Percentiles rank a stretch among this genome's conserved stretches.
Conservation (phyloP, 2,797 vertebrate genomes). For the Schizothorax lantsangensis region DNA sequence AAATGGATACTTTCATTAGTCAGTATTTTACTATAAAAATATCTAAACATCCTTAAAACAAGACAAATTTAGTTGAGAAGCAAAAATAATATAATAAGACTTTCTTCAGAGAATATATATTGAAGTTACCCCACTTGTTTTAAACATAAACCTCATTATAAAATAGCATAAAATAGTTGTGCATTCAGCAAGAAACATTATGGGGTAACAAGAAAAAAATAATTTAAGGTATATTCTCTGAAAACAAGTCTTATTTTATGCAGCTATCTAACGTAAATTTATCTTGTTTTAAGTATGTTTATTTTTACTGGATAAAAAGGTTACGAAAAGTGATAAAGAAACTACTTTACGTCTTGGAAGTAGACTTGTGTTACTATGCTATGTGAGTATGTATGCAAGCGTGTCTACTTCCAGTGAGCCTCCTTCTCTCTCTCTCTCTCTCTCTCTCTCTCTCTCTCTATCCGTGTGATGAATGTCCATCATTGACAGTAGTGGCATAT, state of each 20-base stretch:
- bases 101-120: background rate
- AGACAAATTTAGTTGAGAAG: background rate
- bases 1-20: background rate
- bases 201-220: background rate
- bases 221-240: background rate
- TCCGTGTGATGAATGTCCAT: slow-evolving; percentile 58
- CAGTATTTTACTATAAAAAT: background rate
- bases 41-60: background rate
- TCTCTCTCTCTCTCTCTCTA: background rate
- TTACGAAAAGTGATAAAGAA: background rate
- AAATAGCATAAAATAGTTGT: background rate
- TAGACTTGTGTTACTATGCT: background rate
- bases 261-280: background rate
- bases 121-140: background rate
- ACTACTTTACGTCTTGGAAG: background rate
- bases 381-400: background rate
- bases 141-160: background rate
- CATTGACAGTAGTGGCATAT: slow-evolving; percentile 80
- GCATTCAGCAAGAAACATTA: background rate
- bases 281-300: background rate
- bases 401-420: background rate
- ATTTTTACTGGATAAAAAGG: background rate
- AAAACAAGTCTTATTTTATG: background rate
- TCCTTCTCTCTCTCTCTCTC: background rate
- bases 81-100: background rate